Percentiles rank a stretch among this genome's conserved stretches.
These are phyloP conservation scores for Alligator sinensis DNA, from an alignment of 2,113 vertebrate species.

Conservation along the genomic window DNA sequence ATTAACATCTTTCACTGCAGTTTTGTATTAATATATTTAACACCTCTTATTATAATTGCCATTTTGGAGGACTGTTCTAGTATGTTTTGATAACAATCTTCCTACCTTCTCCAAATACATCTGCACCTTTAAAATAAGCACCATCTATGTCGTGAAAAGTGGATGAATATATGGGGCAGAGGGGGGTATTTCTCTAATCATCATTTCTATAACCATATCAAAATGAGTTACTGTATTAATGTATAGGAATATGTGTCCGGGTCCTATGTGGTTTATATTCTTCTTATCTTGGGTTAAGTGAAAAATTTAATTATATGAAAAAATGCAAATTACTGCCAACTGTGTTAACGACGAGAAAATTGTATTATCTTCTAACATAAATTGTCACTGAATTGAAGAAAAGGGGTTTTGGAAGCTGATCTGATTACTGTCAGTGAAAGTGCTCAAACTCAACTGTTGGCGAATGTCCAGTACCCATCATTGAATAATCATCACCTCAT, in stretches of 20 bases:
- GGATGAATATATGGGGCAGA: background rate
- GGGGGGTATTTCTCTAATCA: too few species aligned
- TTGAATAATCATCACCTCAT: slow-evolving; percentile 89
- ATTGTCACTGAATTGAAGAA: slow-evolving; percentile 67
- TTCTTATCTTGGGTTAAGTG: slow-evolving; percentile 54
- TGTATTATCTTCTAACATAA: slow-evolving; percentile 75
- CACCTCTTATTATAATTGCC: background rate
- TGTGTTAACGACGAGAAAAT: slow-evolving; percentile 70
- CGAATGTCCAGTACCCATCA: slow-evolving; percentile 87
- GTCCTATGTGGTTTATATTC: background rate
- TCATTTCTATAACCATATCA: background rate
- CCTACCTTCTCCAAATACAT: background rate
- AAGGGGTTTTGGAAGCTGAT: slow-evolving; percentile 74
- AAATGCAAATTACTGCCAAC: slow-evolving; percentile 75
- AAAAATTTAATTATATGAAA: slow-evolving; percentile 56
- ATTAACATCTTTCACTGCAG: background rate
- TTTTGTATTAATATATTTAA: background rate
- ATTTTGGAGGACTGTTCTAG: background rate
- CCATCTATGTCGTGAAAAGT: background rate
- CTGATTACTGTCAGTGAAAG: slow-evolving; percentile 77
- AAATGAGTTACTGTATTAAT: background rate
- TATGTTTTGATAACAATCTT: background rate
- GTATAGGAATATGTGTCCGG: slow-evolving; percentile 9
- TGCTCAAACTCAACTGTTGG: slow-evolving; percentile 88
- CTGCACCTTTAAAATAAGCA: background rate